phyloP scores from a whole-genome alignment of 2,888 invertebrate species.

The Nomada fabriciana region DNA sequence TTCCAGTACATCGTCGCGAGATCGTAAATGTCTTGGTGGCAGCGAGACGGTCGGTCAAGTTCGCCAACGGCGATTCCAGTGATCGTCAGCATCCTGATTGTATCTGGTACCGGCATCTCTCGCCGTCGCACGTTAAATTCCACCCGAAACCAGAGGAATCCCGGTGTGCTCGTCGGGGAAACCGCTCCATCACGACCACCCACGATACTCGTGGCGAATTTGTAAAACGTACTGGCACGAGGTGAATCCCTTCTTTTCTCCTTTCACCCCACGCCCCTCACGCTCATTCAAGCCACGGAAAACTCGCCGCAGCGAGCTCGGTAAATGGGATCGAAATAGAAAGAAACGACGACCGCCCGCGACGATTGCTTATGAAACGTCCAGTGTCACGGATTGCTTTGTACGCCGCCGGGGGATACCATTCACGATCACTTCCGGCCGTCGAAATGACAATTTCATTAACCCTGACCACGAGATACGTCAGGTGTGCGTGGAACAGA shows the following conservation, averaged over 20 bases:
- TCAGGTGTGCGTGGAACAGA: neutral
- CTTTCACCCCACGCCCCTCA: neutral
- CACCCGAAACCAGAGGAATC: slow-evolving; percentile 53
- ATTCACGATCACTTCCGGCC: slow-evolving; percentile 54
- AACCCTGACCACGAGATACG: slow-evolving; percentile 12
- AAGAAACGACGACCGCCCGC: slow-evolving; percentile 64
- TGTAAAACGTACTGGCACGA: slow-evolving; percentile 46
- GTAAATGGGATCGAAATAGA: slow-evolving; percentile 65
- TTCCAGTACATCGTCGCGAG: slow-evolving; percentile 19
- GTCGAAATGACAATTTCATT: slow-evolving; percentile 54
- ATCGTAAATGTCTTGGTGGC: slow-evolving; percentile 51
- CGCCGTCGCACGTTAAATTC: slow-evolving; percentile 62
- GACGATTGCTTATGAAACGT: slow-evolving; percentile 47
- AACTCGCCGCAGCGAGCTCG: slow-evolving; percentile 33
- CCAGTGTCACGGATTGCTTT: slow-evolving; percentile 40
- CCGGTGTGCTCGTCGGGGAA: slow-evolving; percentile 53
- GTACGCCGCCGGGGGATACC: slow-evolving; percentile 16
- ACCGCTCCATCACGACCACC: slow-evolving; percentile 61
- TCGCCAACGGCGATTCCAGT: slow-evolving; percentile 57
- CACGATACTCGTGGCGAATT: slow-evolving; percentile 64
- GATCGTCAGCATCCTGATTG: slow-evolving; percentile 64
- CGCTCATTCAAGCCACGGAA: slow-evolving; percentile 28
- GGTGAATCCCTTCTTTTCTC: slow-evolving; percentile 23
- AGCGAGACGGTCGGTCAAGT: slow-evolving; percentile 42
- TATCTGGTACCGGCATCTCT: slow-evolving; percentile 56